These are phyloP conservation scores for Lagopus muta DNA, from an alignment of 2,113 vertebrate genomes.

Conservation along the genomic window DNA sequence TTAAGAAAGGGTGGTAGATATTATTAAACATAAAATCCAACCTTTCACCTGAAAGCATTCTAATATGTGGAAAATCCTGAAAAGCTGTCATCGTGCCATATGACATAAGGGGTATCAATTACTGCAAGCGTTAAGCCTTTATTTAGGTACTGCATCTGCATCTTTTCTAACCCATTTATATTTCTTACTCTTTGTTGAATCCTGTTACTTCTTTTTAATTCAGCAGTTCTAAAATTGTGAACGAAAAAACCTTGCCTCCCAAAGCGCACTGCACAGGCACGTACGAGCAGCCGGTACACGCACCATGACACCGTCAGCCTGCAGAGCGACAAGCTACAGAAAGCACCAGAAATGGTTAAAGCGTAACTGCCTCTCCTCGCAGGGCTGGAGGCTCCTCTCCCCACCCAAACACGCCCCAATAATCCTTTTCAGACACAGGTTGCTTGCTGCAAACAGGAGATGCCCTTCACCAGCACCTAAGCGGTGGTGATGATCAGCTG, in stretches of 20 bases:
- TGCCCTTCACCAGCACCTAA: neutral
- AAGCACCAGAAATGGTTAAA: neutral
- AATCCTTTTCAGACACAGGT: neutral
- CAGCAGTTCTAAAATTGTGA: neutral
- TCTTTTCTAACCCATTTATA: neutral
- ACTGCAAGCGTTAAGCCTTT: neutral
- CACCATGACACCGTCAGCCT: accelerated
- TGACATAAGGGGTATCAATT: slow-evolving; percentile 2
- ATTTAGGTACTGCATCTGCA: neutral
- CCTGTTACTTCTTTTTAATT: neutral
- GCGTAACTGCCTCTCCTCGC: accelerated
- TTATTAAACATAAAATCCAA: slow-evolving; percentile 7
- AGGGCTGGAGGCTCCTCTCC: neutral
- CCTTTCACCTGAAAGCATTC: neutral
- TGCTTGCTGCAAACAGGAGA: neutral
- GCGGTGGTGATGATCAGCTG: neutral
- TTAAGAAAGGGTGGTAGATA: neutral
- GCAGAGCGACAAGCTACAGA: accelerated
- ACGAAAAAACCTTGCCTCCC: neutral
- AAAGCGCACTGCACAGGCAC: neutral
- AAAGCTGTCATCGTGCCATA: neutral
- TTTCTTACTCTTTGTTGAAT: neutral
- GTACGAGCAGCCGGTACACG: accelerated
- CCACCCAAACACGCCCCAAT: accelerated
- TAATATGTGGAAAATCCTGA: neutral